These are phyloP conservation scores for Callithrix jacchus DNA, from an alignment of 2,113 vertebrate species.

Conservation along the genomic window DNA sequence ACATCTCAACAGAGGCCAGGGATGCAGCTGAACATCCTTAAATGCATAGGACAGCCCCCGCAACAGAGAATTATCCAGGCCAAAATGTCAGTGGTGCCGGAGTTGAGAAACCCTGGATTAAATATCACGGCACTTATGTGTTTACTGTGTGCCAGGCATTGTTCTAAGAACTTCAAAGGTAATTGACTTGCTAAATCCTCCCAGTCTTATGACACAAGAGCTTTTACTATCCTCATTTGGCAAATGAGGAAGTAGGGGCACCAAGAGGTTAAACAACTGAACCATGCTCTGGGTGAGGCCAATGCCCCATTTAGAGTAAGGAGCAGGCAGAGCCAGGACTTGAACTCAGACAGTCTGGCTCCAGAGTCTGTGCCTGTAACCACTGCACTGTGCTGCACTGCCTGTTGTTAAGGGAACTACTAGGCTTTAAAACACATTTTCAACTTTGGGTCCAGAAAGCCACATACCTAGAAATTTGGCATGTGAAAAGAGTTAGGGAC, in stretches of 20 bases:
- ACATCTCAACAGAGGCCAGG: not conserved
- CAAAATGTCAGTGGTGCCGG: not conserved
- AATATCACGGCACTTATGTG: not conserved
- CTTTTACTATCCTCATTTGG: not conserved
- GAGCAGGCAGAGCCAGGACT: not conserved
- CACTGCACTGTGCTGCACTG: not conserved
- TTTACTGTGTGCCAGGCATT: not conserved
- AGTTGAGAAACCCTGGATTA: not conserved
- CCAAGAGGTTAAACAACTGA: not conserved
- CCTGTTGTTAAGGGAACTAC: not conserved
- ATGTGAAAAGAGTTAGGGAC: not conserved
- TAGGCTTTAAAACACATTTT: not conserved
- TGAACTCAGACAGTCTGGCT: not conserved
- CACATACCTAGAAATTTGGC: not conserved
- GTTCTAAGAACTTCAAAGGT: not conserved
- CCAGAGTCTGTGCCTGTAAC: too few species aligned
- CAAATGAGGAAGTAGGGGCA: not conserved
- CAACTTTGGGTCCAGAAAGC: not conserved
- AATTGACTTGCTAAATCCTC: not conserved
- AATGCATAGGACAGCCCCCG: fast-evolving
- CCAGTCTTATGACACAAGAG: not conserved
- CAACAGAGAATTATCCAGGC: not conserved
- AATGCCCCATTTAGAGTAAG: not conserved
- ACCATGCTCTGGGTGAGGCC: not conserved
- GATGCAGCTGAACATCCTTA: fast-evolving